Percentiles rank a stretch among this genome's conserved stretches.
phyloP scores from a whole-genome alignment of 2,888 invertebrate species.

The Tridacna gigas region DNA sequence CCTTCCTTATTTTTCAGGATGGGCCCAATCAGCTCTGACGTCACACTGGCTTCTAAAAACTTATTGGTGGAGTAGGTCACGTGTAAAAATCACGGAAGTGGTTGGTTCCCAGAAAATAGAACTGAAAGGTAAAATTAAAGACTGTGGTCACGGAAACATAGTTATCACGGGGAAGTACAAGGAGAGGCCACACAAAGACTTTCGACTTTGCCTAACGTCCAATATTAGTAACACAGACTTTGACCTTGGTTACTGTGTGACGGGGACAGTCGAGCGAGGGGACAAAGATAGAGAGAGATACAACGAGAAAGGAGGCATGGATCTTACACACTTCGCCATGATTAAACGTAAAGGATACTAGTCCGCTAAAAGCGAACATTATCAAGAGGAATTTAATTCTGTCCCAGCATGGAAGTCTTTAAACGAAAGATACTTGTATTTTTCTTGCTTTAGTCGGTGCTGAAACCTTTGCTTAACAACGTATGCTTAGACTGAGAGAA shows the following conservation, averaged over 20 bases:
- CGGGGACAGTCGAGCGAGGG: conserved; percentile 93
- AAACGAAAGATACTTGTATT: neutral
- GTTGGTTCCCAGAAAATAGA: conserved; percentile 91
- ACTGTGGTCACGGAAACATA: conserved; percentile 91
- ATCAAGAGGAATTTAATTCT: neutral
- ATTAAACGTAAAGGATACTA: conserved; percentile 91
- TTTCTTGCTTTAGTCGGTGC: conserved; percentile 26
- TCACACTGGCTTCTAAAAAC: conserved; percentile 95
- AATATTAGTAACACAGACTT: conserved; percentile 94
- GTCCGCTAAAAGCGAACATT: conserved; percentile 23
- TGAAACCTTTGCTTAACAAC: neutral
- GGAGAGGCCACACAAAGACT: conserved; percentile 77
- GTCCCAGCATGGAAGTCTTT: neutral
- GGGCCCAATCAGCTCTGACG: conserved; percentile 94
- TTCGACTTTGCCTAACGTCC: conserved; percentile 90
- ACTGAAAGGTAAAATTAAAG: conserved; percentile 92
- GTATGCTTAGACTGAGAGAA: neutral
- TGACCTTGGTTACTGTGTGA: conserved; percentile 96
- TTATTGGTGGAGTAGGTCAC: conserved; percentile 93
- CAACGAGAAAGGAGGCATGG: conserved; percentile 89
- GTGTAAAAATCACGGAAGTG: conserved; percentile 94
- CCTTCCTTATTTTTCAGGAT: conserved; percentile 86
- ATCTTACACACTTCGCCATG: conserved; percentile 95
- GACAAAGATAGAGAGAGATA: conserved; percentile 87
- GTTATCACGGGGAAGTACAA: conserved; percentile 93